Evolutionary conservation across 2,113 vertebrate species (phyloP).

Genomic region (Tragelaphus scriptus): DNA sequence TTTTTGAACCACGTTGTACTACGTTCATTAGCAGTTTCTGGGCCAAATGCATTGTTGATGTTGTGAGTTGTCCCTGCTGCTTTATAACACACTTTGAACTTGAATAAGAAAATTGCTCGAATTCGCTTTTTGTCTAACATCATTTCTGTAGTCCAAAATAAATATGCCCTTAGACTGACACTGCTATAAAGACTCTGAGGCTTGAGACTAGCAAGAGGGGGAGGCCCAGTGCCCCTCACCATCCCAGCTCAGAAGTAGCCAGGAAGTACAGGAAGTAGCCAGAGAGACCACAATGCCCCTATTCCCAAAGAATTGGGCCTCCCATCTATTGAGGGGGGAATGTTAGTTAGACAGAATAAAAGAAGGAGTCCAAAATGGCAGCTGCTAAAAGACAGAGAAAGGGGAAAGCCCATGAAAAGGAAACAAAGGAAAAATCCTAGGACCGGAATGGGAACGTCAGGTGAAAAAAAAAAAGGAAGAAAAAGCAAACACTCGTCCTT

Average conservation of each 20-base stretch:
- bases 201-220: background rate
- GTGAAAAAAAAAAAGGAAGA: background rate
- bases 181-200: background rate
- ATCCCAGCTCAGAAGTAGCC: background rate
- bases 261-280: background rate
- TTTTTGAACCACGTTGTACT: background rate
- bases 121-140: background rate
- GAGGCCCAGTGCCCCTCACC: background rate
- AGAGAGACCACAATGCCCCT: background rate
- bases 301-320: background rate
- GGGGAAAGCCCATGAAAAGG: background rate
- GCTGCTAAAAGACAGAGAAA: background rate
- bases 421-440: background rate
- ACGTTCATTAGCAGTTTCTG: background rate
- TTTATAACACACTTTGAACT: background rate
- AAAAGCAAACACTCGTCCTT: background rate
- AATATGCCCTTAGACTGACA: background rate
- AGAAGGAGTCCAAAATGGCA: background rate
- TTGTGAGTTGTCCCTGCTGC: background rate
- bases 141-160: background rate
- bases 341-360: background rate
- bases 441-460: background rate
- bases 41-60: background rate
- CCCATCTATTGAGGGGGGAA: background rate
- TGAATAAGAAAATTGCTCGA: background rate